Evolutionary conservation across 2,888 invertebrate genomes (phyloP).

Genomic region (Spatulosminthurus flaviceps): DNA sequence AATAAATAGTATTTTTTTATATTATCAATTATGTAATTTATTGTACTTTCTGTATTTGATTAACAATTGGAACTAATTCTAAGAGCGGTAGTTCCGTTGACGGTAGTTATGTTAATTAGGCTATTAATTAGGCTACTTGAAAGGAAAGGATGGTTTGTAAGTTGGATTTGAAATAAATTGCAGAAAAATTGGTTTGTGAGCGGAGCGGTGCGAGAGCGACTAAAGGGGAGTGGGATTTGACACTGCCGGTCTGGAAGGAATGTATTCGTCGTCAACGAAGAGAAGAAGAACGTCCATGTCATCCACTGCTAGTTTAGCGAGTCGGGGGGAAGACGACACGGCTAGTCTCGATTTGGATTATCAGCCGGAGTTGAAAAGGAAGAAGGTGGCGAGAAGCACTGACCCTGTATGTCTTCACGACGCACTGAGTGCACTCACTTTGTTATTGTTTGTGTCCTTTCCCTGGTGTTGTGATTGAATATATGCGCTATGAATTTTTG

Average conservation of each 20-base stretch:
- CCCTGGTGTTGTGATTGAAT: no score
- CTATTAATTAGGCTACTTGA: no score
- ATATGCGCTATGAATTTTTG: no score
- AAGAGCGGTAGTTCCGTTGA: no score
- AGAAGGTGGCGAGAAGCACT: slow-evolving; percentile 49
- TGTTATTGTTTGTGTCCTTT: not conserved
- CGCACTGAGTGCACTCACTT: not conserved
- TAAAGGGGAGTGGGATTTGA: no score
- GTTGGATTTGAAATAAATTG: not conserved
- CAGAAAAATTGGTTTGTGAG: not conserved
- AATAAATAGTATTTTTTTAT: no score
- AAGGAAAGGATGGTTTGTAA: no score
- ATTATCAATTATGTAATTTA: no score
- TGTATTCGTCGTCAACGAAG: slow-evolving; percentile 51
- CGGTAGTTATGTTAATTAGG: no score
- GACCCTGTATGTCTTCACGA: slow-evolving; percentile 25
- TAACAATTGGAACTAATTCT: no score
- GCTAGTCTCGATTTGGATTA: slow-evolving; percentile 59
- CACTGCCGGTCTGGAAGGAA: no score
- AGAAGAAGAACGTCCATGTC: slow-evolving; percentile 61
- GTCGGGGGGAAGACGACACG: slow-evolving; percentile 53
- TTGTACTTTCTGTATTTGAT: no score
- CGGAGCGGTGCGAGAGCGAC: not conserved
- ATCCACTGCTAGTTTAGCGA: slow-evolving; percentile 61
- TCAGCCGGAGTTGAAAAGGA: slow-evolving; percentile 61